Base-by-base conservation (phyloP, 1,140 invertebrate species). In the Cydia fagiglandana region DNA sequence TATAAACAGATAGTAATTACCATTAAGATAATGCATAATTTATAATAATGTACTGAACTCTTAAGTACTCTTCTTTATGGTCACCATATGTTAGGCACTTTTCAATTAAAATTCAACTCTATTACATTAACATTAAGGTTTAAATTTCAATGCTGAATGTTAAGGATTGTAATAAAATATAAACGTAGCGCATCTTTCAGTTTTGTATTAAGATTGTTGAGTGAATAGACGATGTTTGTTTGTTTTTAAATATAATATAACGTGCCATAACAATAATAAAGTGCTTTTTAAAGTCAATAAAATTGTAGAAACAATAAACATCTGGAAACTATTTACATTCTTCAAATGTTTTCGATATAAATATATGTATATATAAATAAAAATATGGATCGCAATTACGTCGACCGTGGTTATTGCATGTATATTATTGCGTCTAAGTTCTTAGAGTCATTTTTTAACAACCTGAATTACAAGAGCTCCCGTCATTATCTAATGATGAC, bases 11-110 rank as follows among this genome's bases (percentile, higher is more conserved):
- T 75, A 38, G 78, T 82, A 79, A 84, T 81, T 76, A 83, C 81
- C 80, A 84, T 86, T 86, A 86, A 83, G 84, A 83, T 83, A 82
- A 83, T 79, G 78, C 64, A 73, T 50, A 78, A 64, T 75, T 75
- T 81, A 79, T 79, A 78, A 81, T 79, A 83, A 78, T 79, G 64
- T 77, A 81, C 76, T 78, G 75, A 70, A 64, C 78, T 77, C 76
- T 79, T 76, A 75, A 80, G 77, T 83, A 79, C 77, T 78, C 76
- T 61, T 77, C 56, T 73, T 78, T 77, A 79, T 79, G 79, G 64
- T 28, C 24, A 81, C 80, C 83, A 83, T 83, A 75, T 83, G 81
- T 79, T 81, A 64, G 13, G 34, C 34, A 9, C 12, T n/a, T n/a
- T 30, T 38, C 30, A 68, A 17, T 38, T n/a, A 4, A 38, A 68